A percentile compares a stretch with the other conserved stretches of the same genome.
Evolutionary conservation across 2,113 vertebrate genomes (phyloP).

Genomic region (Morone chrysops): DNA sequence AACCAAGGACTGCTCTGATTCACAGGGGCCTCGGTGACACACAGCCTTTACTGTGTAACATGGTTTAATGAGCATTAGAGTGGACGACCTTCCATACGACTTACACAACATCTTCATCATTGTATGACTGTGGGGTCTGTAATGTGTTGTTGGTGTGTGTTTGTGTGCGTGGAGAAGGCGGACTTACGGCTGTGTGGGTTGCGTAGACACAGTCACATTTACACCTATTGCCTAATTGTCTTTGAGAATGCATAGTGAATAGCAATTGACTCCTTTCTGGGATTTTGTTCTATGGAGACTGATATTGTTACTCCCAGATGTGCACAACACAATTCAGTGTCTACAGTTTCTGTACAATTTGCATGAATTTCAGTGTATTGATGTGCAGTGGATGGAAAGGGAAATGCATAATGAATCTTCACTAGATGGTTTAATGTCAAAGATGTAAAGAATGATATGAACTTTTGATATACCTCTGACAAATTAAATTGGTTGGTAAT

Average conservation of each 20-base stretch:
- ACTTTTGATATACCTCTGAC: not conserved
- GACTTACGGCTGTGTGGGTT: not conserved
- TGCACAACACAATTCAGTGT: constrained; percentile 7
- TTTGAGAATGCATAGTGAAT: constrained; percentile 11
- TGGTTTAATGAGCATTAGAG: constrained; percentile 60
- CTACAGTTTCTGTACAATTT: constrained; percentile 2
- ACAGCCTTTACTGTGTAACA: constrained; percentile 57
- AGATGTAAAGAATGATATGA: not conserved
- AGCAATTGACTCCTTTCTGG: not conserved
- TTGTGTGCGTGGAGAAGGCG: not conserved
- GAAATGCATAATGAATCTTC: not conserved
- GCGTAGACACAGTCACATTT: constrained; percentile 1
- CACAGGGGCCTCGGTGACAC: constrained; percentile 59
- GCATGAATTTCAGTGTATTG: constrained; percentile 12
- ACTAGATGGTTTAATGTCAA: not conserved
- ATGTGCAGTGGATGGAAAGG: constrained; percentile 2
- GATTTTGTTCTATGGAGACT: not conserved
- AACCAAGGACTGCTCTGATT: constrained; percentile 59
- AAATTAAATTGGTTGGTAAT: not conserved
- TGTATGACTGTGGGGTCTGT: constrained; percentile 6
- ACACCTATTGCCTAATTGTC: constrained; percentile 1
- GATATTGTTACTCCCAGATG: constrained; percentile 3
- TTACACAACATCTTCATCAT: constrained; percentile 64
- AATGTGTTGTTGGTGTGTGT: constrained; percentile 5
- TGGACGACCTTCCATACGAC: constrained; percentile 63